Evolutionary conservation across 2,113 vertebrate genomes (phyloP).

Genomic region (Boleophthalmus pectinirostris): DNA sequence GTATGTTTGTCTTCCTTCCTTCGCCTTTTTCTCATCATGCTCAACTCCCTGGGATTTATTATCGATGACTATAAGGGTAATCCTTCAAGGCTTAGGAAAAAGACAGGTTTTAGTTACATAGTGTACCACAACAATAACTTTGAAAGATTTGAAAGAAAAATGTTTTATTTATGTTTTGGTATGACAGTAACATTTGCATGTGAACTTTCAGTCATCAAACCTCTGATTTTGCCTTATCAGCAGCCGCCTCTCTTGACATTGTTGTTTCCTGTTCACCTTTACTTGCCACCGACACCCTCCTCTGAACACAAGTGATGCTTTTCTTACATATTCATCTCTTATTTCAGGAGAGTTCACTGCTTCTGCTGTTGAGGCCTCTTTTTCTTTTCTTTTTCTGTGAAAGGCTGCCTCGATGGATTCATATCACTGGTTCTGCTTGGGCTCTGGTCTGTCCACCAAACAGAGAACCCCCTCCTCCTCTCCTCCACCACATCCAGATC

Average conservation of each 20-base stretch:
- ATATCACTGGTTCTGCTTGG: conserved; percentile 57
- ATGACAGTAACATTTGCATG: not conserved
- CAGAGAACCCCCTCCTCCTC: conserved; percentile 31
- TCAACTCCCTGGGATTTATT: not conserved
- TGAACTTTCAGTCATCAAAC: conserved; percentile 46
- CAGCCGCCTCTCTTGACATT: conserved; percentile 38
- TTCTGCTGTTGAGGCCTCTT: not conserved
- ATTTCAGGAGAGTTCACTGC: conserved; percentile 61
- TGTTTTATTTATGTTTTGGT: not conserved
- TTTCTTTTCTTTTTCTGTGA: conserved; percentile 30
- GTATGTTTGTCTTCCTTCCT: not conserved
- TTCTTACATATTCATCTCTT: conserved; percentile 57
- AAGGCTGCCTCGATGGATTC: conserved; percentile 61
- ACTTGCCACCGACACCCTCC: conserved; percentile 52
- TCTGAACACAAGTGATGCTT: conserved; percentile 50
- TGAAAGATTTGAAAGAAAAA: not conserved
- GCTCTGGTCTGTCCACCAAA: conserved; percentile 48
- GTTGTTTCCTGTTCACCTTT: conserved; percentile 54
- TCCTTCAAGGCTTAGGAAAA: not conserved
- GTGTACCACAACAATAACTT: not conserved
- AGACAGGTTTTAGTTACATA: not conserved
- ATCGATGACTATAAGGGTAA: not conserved
- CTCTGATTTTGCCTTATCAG: conserved; percentile 59
- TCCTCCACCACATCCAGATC: conserved; percentile 44
- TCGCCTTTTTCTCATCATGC: not conserved